These are phyloP conservation scores for Darevskia nairensis DNA, from an alignment of 2,797 vertebrate species.

Conservation along the genomic window DNA sequence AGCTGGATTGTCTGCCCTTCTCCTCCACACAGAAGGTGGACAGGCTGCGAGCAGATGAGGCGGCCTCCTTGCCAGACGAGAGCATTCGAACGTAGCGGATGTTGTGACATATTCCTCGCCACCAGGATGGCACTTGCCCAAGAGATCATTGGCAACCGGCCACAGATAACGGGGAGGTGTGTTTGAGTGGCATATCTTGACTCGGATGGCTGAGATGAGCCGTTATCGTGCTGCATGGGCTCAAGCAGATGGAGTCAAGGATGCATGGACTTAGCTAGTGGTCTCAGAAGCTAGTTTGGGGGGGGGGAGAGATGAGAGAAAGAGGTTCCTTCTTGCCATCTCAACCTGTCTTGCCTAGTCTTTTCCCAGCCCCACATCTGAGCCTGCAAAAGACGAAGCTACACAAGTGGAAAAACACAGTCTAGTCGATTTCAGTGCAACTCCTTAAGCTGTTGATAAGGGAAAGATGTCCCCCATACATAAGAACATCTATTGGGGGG, in stretches of 20 bases:
- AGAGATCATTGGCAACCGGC: not conserved
- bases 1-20: not conserved
- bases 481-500: not conserved
- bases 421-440: not conserved
- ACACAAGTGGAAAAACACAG: not conserved
- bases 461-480: not conserved
- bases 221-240: not conserved
- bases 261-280: not conserved
- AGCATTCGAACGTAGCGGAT: fast-evolving
- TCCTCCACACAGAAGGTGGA: not conserved
- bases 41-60: not conserved
- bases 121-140: fast-evolving
- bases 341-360: not conserved
- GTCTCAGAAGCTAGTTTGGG: not conserved
- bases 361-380: not conserved
- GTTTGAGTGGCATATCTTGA: not conserved
- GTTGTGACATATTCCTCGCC: fast-evolving
- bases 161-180: not conserved
- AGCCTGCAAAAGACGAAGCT: not conserved
- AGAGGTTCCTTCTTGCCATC: not conserved
- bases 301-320: too few relatives aligned
- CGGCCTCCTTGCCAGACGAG: not conserved
- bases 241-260: not conserved
- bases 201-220: not conserved
- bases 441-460: not conserved